A percentile compares a stretch with the other conserved stretches of the same genome.
These are phyloP conservation scores for Paradoxurus hermaphroditus DNA, from an alignment of 2,113 vertebrate species.

Conservation along the genomic window DNA sequence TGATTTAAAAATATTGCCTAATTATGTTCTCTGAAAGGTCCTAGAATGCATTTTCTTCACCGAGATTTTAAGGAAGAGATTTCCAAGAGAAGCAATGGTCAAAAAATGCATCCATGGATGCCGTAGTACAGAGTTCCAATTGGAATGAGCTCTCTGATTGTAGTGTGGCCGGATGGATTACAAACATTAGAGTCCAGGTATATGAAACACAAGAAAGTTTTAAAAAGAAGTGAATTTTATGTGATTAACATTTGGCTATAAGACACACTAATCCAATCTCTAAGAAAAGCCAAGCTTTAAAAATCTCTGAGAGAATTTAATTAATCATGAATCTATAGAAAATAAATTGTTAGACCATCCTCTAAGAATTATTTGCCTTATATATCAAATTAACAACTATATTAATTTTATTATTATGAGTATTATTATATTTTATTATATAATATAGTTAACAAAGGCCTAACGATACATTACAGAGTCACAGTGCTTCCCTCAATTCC, in stretches of 20 bases:
- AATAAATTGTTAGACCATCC: neutral
- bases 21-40: neutral
- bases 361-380: neutral
- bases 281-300: neutral
- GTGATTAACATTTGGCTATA: neutral
- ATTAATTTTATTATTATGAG: neutral
- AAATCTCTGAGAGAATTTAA: neutral
- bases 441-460: neutral
- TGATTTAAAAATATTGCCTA: neutral
- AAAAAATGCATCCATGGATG: neutral
- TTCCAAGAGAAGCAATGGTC: neutral
- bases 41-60: neutral
- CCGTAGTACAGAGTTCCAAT: neutral
- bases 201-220: neutral
- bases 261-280: neutral
- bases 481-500: neutral
- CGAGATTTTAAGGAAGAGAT: neutral
- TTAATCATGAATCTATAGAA: neutral
- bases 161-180: neutral
- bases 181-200: neutral
- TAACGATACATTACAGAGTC: neutral
- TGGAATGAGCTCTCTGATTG: neutral
- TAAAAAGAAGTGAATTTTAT: neutral
- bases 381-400: neutral
- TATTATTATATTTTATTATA: neutral